phyloP scores from a whole-genome alignment of 2,797 vertebrate species.

The Myotis vivesi region DNA sequence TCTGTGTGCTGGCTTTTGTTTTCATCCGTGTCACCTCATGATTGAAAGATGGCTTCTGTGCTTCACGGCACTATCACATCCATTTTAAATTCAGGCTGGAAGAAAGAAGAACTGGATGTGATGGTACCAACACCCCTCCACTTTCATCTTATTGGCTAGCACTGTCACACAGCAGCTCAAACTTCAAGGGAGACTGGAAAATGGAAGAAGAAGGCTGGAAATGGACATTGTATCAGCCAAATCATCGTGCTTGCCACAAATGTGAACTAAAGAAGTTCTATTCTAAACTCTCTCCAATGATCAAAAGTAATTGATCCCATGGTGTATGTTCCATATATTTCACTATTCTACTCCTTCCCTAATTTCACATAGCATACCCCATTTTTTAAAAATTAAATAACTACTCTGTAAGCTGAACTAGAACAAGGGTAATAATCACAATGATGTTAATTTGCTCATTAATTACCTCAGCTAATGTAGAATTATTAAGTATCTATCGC shows the following conservation, averaged over 20 bases:
- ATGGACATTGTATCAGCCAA: neutral
- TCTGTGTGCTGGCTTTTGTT: neutral
- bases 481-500: neutral
- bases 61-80: neutral
- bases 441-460: neutral
- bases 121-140: too few relatives aligned
- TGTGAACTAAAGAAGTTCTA: neutral
- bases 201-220: neutral
- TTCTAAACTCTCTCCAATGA: neutral
- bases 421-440: neutral
- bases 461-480: neutral
- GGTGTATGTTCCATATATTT: neutral
- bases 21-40: neutral
- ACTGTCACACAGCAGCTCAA: neutral
- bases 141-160: neutral
- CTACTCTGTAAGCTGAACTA: neutral
- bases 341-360: neutral
- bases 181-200: neutral
- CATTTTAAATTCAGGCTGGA: neutral
- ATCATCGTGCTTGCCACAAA: neutral
- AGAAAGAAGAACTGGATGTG: neutral
- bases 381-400: conserved; percentile 2
- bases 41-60: neutral
- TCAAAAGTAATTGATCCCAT: neutral
- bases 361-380: neutral